Evolutionary conservation across 1,140 invertebrate species (phyloP).

Genomic region (Tetragonula clypearis): DNA sequence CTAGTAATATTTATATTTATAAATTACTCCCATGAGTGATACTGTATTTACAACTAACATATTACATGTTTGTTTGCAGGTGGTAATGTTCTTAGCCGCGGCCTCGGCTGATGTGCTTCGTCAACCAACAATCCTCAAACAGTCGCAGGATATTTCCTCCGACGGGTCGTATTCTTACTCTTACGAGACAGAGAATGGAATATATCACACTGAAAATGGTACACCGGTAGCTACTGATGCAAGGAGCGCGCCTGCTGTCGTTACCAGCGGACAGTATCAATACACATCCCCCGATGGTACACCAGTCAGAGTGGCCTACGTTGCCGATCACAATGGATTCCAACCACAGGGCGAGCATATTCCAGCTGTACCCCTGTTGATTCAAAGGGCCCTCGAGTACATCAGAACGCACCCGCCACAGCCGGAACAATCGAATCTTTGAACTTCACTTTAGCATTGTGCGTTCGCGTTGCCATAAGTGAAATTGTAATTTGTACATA

Average conservation of each 20-base stretch:
- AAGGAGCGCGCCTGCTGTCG: slow-evolving; percentile 79
- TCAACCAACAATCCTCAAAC: slow-evolving; percentile 73
- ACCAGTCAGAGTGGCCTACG: slow-evolving; percentile 80
- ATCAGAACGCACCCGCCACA: slow-evolving; percentile 74
- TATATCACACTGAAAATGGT: slow-evolving; percentile 83
- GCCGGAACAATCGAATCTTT: slow-evolving; percentile 28
- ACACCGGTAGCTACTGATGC: slow-evolving; percentile 79
- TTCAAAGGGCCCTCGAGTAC: slow-evolving; percentile 79
- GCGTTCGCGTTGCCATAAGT: background rate
- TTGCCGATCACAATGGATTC: slow-evolving; percentile 84
- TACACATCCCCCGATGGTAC: slow-evolving; percentile 84
- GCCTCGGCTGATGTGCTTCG: slow-evolving; percentile 57
- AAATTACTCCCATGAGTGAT: background rate
- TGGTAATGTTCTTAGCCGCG: slow-evolving; percentile 58
- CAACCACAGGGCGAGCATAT: slow-evolving; percentile 82
- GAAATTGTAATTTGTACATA: slow-evolving; percentile 11
- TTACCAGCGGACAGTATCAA: slow-evolving; percentile 81
- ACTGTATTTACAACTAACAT: background rate
- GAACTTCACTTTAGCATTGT: background rate
- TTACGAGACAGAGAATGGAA: slow-evolving; percentile 86
- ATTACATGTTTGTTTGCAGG: slow-evolving; percentile 58
- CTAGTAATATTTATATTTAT: too few relatives aligned
- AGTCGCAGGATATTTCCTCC: slow-evolving; percentile 72
- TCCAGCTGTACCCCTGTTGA: slow-evolving; percentile 79
- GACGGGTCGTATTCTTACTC: slow-evolving; percentile 78